These are phyloP conservation scores for Saccostrea echinata DNA, from an alignment of 1,140 invertebrate species.

Conservation along the genomic window DNA sequence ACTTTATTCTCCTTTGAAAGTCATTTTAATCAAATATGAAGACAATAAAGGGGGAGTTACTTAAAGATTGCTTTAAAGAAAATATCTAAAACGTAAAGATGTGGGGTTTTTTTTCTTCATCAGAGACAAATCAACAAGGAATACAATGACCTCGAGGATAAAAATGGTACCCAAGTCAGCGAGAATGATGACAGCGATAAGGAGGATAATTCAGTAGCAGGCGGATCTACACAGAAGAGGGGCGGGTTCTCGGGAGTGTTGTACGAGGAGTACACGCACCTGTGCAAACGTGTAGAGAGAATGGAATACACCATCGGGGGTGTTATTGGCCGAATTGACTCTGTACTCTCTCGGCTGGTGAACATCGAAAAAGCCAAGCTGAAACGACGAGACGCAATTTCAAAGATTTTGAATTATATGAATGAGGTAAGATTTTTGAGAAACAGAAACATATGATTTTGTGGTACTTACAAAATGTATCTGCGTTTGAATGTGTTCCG, in stretches of 20 bases:
- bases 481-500: too few relatives aligned
- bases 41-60: too few relatives aligned
- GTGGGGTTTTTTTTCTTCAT: neutral
- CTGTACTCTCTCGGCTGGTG: slow-evolving; percentile 82
- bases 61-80: too few relatives aligned
- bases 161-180: slow-evolving; percentile 67
- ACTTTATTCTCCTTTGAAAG: too few relatives aligned
- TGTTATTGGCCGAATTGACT: slow-evolving; percentile 82
- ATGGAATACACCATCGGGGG: slow-evolving; percentile 79
- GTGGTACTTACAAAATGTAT: too few relatives aligned
- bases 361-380: slow-evolving; percentile 82
- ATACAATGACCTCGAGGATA: slow-evolving; percentile 67
- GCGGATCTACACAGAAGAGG: slow-evolving; percentile 66
- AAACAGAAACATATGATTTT: too few relatives aligned
- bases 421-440: slow-evolving; percentile 78
- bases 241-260: slow-evolving; percentile 72
- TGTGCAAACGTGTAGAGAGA: slow-evolving; percentile 76
- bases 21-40: too few relatives aligned
- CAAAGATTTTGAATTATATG: slow-evolving; percentile 82
- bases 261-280: slow-evolving; percentile 77
- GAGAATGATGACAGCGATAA: slow-evolving; percentile 75
- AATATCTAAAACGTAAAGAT: neutral
- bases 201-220: slow-evolving; percentile 76
- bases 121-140: slow-evolving; percentile 73
- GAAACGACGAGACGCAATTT: slow-evolving; percentile 81